Conservation (phyloP, 1,140 invertebrate species). For the Drosophila baimaii region DNA sequence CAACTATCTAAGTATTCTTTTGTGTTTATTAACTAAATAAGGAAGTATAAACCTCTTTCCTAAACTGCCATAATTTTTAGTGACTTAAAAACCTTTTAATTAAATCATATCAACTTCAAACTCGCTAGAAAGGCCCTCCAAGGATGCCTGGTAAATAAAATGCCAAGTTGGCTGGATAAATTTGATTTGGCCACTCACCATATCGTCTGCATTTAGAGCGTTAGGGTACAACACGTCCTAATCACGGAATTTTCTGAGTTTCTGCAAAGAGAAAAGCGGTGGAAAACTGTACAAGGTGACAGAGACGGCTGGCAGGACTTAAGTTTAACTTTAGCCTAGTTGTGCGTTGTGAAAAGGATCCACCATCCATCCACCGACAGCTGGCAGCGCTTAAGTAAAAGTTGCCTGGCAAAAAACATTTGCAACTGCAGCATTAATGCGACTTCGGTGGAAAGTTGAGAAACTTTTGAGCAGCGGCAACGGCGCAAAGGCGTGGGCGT, state of each 20-base stretch:
- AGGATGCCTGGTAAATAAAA: neutral
- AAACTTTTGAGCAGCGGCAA: constrained; percentile 19
- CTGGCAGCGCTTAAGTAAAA: constrained; percentile 48
- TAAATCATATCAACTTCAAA: neutral
- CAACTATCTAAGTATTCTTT: no score
- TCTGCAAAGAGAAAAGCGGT: constrained; percentile 59
- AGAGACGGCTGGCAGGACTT: constrained; percentile 26
- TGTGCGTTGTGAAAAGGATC: constrained; percentile 13
- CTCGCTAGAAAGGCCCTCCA: neutral
- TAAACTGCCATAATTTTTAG: neutral
- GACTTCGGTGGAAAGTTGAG: constrained; percentile 49
- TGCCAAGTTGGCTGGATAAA: neutral
- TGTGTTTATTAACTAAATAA: no score
- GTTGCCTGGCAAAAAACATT: constrained; percentile 36
- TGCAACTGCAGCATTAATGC: constrained; percentile 53
- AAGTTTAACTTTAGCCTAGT: constrained; percentile 25
- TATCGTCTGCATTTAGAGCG: constrained; percentile 84
- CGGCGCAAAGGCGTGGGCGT: constrained; percentile 29
- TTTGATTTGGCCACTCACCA: constrained; percentile 66
- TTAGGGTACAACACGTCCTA: constrained; percentile 84
- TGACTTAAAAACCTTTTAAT: neutral
- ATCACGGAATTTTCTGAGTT: constrained; percentile 75
- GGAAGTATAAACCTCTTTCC: no score
- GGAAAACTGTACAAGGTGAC: constrained; percentile 21
- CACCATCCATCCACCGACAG: constrained; percentile 24